These are phyloP conservation scores for Opisthograptis luteolata DNA, from an alignment of 2,888 invertebrate genomes.

Conservation along the genomic window DNA sequence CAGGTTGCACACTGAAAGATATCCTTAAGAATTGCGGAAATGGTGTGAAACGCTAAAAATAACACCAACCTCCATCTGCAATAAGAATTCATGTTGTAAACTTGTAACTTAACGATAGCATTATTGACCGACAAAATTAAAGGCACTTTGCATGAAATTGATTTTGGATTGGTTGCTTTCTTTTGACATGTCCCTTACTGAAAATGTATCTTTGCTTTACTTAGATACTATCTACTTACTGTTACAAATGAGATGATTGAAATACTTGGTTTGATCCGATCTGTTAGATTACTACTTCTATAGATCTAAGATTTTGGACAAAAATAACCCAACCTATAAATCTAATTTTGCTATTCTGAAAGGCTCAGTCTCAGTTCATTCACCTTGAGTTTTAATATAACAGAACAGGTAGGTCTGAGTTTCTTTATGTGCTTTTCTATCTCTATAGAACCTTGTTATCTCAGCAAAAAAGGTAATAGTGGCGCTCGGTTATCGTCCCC, in stretches of 20 bases:
- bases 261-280: no score
- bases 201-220: background rate
- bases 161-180: slow-evolving; percentile 5
- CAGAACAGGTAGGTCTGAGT: background rate
- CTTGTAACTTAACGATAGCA: slow-evolving; percentile 2
- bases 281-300: no score
- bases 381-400: slow-evolving; percentile 4
- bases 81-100: background rate
- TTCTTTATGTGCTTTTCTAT: slow-evolving; percentile 13
- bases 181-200: slow-evolving; percentile 8
- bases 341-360: slow-evolving; percentile 12
- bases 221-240: background rate
- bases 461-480: slow-evolving; percentile 11
- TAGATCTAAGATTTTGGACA: no score
- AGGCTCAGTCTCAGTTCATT: slow-evolving; percentile 8
- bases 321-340: no score
- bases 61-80: background rate
- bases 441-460: background rate
- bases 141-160: slow-evolving; percentile 13
- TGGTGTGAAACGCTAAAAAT: background rate
- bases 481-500: background rate
- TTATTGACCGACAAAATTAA: slow-evolving; percentile 13
- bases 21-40: no score
- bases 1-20: no score
- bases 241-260: background rate